phyloP scores from a whole-genome alignment of 1,140 invertebrate genomes.

The Hyphantria cunea region DNA sequence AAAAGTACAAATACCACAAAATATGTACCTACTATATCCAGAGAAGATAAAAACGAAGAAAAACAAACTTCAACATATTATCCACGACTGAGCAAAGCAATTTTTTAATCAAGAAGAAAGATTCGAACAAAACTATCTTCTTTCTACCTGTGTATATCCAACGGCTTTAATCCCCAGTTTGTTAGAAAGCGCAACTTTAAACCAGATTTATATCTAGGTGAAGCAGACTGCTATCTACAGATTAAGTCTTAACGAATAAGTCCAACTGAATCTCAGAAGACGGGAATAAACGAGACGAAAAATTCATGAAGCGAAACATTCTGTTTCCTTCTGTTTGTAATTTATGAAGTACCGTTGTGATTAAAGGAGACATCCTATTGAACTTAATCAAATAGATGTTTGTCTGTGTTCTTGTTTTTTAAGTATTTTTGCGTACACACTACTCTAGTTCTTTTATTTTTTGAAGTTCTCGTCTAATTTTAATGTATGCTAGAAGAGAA shows the following conservation, averaged over 20 bases:
- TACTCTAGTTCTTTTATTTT: too few relatives aligned
- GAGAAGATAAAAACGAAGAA: too few relatives aligned
- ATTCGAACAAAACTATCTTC: not conserved
- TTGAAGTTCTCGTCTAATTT: too few relatives aligned
- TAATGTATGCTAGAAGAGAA: too few relatives aligned
- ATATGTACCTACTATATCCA: too few relatives aligned
- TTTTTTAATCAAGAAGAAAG: not conserved
- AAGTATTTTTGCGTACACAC: too few relatives aligned
- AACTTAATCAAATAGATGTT: too few relatives aligned
- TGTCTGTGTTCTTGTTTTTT: too few relatives aligned
- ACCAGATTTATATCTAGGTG: conserved; percentile 23
- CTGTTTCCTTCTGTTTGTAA: too few relatives aligned
- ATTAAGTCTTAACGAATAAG: conserved; percentile 17
- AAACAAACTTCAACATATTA: not conserved
- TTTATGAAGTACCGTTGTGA: too few relatives aligned
- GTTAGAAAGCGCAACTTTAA: conserved; percentile 27
- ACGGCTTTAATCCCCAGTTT: conserved; percentile 24
- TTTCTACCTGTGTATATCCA: not conserved
- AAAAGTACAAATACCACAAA: too few relatives aligned
- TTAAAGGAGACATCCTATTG: too few relatives aligned
- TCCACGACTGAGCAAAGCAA: not conserved
- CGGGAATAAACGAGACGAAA: conserved; percentile 9
- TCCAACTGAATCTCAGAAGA: conserved; percentile 14
- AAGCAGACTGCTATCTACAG: not conserved
- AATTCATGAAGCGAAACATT: conserved; percentile 8